A percentile compares a stretch with the other conserved stretches of the same genome.
Evolutionary conservation across 2,797 vertebrate genomes (phyloP).

Genomic region (Chrosomus eos): DNA sequence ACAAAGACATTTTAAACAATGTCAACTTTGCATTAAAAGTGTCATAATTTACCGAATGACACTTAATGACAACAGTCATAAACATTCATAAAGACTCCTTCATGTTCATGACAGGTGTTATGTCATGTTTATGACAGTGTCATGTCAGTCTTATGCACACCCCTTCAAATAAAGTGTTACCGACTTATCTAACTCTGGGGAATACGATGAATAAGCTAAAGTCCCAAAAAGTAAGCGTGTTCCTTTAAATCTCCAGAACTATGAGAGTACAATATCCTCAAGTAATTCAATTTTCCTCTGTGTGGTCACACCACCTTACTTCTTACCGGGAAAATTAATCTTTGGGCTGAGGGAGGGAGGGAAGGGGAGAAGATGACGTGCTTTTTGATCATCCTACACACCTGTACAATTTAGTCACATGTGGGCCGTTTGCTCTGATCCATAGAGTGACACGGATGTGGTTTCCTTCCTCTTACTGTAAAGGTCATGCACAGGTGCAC

Average conservation of each 20-base stretch:
- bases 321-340: not conserved
- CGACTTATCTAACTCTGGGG: too few relatives aligned
- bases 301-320: conserved; percentile 6
- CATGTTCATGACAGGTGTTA: too few relatives aligned
- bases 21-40: too few relatives aligned
- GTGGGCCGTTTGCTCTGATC: conserved; percentile 25
- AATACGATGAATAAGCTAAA: too few relatives aligned
- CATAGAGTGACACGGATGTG: not conserved
- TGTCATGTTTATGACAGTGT: too few relatives aligned
- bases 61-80: too few relatives aligned
- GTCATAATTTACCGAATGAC: too few relatives aligned
- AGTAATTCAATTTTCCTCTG: not conserved
- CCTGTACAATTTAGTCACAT: not conserved
- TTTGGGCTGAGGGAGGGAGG: not conserved
- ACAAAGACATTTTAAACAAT: too few relatives aligned
- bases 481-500: conserved; percentile 20
- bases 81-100: too few relatives aligned
- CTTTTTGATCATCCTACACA: conserved; percentile 14
- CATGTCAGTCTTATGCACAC: too few relatives aligned
- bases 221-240: too few relatives aligned
- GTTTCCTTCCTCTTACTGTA: conserved; percentile 44
- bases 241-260: not conserved
- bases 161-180: too few relatives aligned
- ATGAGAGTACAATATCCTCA: not conserved
- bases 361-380: not conserved